These are phyloP conservation scores for Vireo griseus DNA, from an alignment of 2,797 vertebrate species.

Conservation along the genomic window DNA sequence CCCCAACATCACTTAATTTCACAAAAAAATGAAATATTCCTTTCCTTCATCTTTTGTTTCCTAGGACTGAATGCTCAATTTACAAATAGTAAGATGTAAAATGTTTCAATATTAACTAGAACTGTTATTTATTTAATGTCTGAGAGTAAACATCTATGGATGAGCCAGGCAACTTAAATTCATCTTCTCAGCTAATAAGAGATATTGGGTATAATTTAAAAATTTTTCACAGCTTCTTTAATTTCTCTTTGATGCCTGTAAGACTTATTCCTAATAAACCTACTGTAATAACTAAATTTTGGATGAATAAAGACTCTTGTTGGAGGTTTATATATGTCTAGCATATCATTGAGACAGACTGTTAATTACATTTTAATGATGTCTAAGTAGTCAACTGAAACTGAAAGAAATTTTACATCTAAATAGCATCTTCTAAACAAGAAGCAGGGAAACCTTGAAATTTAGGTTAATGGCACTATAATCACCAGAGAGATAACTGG, in stretches of 20 bases:
- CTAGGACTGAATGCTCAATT: not conserved
- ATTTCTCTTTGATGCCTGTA: constrained; percentile 33
- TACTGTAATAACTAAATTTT: not conserved
- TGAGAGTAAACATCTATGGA: not conserved
- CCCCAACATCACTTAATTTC: not conserved
- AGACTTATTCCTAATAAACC: not conserved
- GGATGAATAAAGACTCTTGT: not conserved
- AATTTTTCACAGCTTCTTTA: constrained; percentile 12
- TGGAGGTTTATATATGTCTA: not conserved
- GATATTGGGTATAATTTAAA: constrained; percentile 9
- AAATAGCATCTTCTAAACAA: not conserved
- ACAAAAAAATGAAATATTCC: not conserved
- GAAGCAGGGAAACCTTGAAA: not conserved
- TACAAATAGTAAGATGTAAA: not conserved
- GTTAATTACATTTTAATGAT: constrained; percentile 59
- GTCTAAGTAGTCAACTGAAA: constrained; percentile 33
- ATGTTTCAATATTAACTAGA: not conserved
- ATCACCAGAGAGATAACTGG: not conserved
- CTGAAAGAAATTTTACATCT: constrained; percentile 6
- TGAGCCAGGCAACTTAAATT: not conserved
- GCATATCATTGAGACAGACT: not conserved
- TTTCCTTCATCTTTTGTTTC: not conserved
- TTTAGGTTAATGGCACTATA: not conserved
- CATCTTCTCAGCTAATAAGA: not conserved
- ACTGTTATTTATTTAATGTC: not conserved